Base-by-base conservation (phyloP, 2,888 invertebrate species). In the Drosophila kuntzei region DNA sequence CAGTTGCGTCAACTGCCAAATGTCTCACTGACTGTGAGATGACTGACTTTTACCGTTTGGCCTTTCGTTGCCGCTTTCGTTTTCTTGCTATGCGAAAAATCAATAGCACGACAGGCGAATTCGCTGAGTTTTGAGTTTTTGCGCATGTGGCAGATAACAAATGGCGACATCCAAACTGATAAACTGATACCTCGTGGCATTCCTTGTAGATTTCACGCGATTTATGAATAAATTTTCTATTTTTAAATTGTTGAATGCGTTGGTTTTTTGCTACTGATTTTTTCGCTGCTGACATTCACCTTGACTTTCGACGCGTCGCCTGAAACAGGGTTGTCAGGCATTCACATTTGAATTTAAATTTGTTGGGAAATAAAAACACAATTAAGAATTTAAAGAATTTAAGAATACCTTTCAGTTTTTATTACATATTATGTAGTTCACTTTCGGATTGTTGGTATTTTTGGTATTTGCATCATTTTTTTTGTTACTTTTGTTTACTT, bases 381-480 rank as follows among this genome's bases (percentile, higher is more conserved):
- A 34, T 70, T 29, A 18, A 29, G 14, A 36, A 25, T 68, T 80
- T 88, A 86, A 86, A 86, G 87, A 87, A 80, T 89, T 88, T 88
- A 79, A 69, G 77, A 87, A 89, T 82, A 79, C 75, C 68, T 73
- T 80, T 84, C 65, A 70, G 68, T 79, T 88, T 81, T 90, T 80
- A 87, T 89, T 89, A 81, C 72, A 76, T 67, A 64, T 61, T 67
- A 59, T 75, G 77, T 66, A 41, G 66, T 62, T 76, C 29, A 61
- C 43, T 32, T 76, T 53, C 3, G 54, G 60, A 61, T 55, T 50
- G 67, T 34, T 61, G 54, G 53, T 72, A 49, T 46, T 59, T 53
- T 20, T 47, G 57, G n/a, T 54, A 62, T 64, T 60, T 61, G 25
- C 20, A 20, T 34, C 12, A n/a, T 20, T 49, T 53, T 39, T 54